Percentiles rank a stretch among this genome's conserved stretches.
Evolutionary conservation across 2,888 invertebrate species (phyloP).

Genomic region (Ormia ochracea): DNA sequence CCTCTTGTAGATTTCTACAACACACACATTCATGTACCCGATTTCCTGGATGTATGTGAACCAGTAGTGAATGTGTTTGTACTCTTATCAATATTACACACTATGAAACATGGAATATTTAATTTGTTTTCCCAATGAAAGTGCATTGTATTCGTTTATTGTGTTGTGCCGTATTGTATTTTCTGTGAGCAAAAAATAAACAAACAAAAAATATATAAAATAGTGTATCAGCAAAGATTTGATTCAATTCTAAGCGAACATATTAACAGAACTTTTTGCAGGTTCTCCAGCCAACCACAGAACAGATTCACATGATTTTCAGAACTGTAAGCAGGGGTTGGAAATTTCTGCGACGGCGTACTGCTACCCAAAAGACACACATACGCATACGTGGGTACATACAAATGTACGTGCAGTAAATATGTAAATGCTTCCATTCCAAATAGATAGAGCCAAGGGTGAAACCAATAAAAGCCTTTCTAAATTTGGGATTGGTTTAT

Average conservation of each 20-base stretch:
- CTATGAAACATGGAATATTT: constrained; percentile 59
- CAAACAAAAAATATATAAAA: too few species aligned
- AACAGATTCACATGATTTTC: constrained; percentile 58
- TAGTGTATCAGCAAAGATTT: constrained; percentile 56
- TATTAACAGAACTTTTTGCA: constrained; percentile 68
- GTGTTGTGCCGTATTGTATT: constrained; percentile 26
- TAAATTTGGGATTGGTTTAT: constrained; percentile 75
- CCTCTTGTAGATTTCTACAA: too few species aligned
- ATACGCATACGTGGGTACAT: too few species aligned
- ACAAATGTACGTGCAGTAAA: too few species aligned
- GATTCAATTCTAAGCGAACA: constrained; percentile 62
- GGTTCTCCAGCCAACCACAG: constrained; percentile 73
- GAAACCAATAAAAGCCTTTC: constrained; percentile 74
- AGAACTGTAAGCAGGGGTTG: constrained; percentile 61
- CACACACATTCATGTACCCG: too few species aligned
- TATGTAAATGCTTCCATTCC: constrained; percentile 42
- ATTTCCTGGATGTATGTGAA: neutral
- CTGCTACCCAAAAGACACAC: constrained; percentile 58
- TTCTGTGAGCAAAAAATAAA: too few species aligned
- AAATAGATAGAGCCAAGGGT: constrained; percentile 68
- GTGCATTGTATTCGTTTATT: constrained; percentile 56
- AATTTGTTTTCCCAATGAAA: constrained; percentile 54
- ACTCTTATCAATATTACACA: constrained; percentile 57
- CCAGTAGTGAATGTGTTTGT: constrained; percentile 17
- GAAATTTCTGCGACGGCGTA: constrained; percentile 65